Evolutionary conservation across 2,888 invertebrate genomes (phyloP).

Genomic region (Leucophenga maculata): DNA sequence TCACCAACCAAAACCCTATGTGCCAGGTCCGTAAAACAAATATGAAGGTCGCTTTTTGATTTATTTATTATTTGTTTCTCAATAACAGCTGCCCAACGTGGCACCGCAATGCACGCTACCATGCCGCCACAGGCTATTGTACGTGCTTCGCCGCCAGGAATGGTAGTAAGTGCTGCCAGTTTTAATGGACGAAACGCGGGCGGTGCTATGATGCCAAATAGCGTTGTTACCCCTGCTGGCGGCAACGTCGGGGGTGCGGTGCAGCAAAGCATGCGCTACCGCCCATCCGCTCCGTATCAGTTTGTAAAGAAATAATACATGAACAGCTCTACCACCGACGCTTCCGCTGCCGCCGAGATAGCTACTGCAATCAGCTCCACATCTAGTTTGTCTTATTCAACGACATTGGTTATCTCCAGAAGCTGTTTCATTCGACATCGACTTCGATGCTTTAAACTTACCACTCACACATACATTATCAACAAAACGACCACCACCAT

Average conservation of each 20-base stretch:
- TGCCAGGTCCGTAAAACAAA: slow-evolving; percentile 57
- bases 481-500: slow-evolving; percentile 34
- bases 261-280: slow-evolving; percentile 65
- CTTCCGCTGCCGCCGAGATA: slow-evolving; percentile 46
- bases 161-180: slow-evolving; percentile 65
- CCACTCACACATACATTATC: slow-evolving; percentile 34
- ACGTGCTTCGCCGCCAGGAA: slow-evolving; percentile 63
- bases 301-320: slow-evolving; percentile 69
- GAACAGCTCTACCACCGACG: no score
- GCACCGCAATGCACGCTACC: slow-evolving; percentile 66
- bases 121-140: slow-evolving; percentile 67
- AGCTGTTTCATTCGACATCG: slow-evolving; percentile 49
- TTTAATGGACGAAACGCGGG: slow-evolving; percentile 65
- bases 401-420: slow-evolving; percentile 13
- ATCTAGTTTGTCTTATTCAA: background rate
- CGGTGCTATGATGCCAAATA: slow-evolving; percentile 57
- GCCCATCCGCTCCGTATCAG: slow-evolving; percentile 66
- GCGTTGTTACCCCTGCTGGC: slow-evolving; percentile 56
- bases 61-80: background rate
- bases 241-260: slow-evolving; percentile 53
- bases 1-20: slow-evolving; percentile 69
- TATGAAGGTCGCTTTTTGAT: background rate
- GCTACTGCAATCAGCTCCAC: background rate
- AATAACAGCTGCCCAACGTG: slow-evolving; percentile 60
- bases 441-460: slow-evolving; percentile 10